A percentile compares a stretch with the other conserved stretches of the same genome.
Evolutionary conservation across 2,797 vertebrate genomes (phyloP).

Genomic region (Eutrigla gurnardus): DNA sequence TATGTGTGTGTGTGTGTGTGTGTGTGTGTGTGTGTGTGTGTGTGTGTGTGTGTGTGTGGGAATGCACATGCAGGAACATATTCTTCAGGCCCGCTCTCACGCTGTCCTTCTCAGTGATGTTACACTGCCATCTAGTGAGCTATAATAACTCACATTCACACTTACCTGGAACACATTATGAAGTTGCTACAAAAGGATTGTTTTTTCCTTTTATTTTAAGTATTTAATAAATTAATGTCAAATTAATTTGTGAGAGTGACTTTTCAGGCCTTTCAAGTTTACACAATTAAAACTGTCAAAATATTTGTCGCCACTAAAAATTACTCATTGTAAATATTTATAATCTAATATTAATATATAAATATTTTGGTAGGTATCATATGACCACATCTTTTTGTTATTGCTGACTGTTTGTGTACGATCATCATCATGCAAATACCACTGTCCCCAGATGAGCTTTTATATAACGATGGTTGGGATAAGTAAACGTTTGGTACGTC

Average conservation of each 20-base stretch:
- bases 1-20: conserved; percentile 7
- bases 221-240: no score
- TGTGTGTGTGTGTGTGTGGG: conserved; percentile 1
- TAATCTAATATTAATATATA: no score
- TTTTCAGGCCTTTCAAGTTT: neutral
- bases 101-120: conserved; percentile 30
- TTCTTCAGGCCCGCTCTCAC: neutral
- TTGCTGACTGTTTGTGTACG: no score
- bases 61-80: conserved; percentile 5
- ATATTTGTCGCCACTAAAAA: no score
- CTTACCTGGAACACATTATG: neutral
- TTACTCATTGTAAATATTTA: no score
- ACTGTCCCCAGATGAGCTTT: neutral
- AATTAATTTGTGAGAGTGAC: neutral
- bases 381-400: no score
- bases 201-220: neutral
- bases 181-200: neutral
- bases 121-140: conserved; percentile 74
- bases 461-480: no score
- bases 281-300: no score
- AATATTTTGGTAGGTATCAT: no score
- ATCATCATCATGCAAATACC: neutral
- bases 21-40: conserved; percentile 8
- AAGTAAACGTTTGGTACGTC: no score
- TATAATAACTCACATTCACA: neutral